These are phyloP conservation scores for Ciconia nigra DNA, from an alignment of 2,797 vertebrate species.

Conservation along the genomic window DNA sequence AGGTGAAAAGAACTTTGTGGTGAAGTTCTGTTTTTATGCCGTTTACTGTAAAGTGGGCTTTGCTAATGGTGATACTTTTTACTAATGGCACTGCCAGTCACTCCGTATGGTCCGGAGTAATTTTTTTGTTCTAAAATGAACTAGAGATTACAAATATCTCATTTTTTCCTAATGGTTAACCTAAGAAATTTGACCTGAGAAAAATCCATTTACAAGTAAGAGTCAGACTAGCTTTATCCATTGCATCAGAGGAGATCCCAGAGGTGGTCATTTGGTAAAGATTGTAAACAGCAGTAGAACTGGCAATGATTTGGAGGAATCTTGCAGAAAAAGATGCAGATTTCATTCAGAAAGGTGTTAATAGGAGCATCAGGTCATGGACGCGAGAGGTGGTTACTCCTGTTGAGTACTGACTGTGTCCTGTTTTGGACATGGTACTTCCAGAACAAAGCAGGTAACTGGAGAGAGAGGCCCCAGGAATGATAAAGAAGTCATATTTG, in stretches of 20 bases:
- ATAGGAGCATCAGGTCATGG: background rate
- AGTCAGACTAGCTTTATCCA: background rate
- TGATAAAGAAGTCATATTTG: background rate
- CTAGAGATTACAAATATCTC: background rate
- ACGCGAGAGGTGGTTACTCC: background rate
- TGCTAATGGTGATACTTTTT: background rate
- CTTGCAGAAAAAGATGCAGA: background rate
- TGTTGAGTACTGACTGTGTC: background rate
- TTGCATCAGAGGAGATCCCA: background rate
- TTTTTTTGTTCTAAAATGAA: background rate
- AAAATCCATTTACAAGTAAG: background rate
- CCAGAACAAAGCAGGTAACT: background rate
- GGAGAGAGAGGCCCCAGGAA: background rate
- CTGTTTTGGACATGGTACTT: background rate
- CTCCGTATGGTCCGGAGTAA: background rate
- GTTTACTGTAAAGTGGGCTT: background rate
- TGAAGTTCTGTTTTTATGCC: background rate
- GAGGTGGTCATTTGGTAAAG: background rate
- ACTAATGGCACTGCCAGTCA: background rate
- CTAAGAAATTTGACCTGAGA: background rate
- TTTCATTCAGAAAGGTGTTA: background rate
- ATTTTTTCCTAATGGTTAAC: background rate
- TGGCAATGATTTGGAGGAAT: background rate
- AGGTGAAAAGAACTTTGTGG: background rate
- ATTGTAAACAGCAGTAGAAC: background rate